These are phyloP conservation scores for Acrobasis suavella DNA, from an alignment of 2,888 invertebrate species.

Conservation along the genomic window DNA sequence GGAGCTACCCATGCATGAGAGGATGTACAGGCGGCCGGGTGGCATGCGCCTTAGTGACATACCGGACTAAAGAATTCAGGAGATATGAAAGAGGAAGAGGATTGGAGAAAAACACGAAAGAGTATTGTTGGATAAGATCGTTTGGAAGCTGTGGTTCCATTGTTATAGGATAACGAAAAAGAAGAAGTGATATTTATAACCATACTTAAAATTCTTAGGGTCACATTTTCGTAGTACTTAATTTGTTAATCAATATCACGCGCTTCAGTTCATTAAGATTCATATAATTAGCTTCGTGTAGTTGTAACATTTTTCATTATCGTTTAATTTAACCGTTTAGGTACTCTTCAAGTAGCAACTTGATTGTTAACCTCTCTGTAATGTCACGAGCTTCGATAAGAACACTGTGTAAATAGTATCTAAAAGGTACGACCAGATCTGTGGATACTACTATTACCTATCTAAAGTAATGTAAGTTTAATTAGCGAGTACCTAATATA, in stretches of 20 bases:
- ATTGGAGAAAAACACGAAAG: neutral
- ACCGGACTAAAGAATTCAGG: slow-evolving; percentile 61
- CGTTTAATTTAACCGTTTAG: slow-evolving; percentile 25
- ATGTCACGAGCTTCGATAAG: slow-evolving; percentile 27
- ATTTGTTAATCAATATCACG: slow-evolving; percentile 10
- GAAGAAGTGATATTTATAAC: neutral
- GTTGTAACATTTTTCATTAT: neutral
- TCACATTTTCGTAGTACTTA: neutral
- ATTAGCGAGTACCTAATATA: slow-evolving; percentile 10
- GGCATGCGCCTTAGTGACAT: slow-evolving; percentile 83
- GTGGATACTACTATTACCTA: neutral
- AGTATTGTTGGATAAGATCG: neutral
- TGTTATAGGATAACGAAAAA: neutral
- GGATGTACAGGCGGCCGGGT: slow-evolving; percentile 86
- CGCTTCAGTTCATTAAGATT: slow-evolving; percentile 1
- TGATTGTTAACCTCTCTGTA: slow-evolving; percentile 33
- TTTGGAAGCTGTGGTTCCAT: neutral
- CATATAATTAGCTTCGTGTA: slow-evolving; percentile 3
- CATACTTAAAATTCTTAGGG: neutral
- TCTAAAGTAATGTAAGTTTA: slow-evolving; percentile 1
- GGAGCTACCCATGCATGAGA: slow-evolving; percentile 87
- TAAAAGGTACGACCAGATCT: neutral
- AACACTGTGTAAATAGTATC: slow-evolving; percentile 21
- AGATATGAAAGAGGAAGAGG: neutral
- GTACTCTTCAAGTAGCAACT: slow-evolving; percentile 31